A percentile compares a stretch with the other conserved stretches of the same genome.
Conservation (phyloP, 2,888 invertebrate species). For the Epirrhoe tristata region DNA sequence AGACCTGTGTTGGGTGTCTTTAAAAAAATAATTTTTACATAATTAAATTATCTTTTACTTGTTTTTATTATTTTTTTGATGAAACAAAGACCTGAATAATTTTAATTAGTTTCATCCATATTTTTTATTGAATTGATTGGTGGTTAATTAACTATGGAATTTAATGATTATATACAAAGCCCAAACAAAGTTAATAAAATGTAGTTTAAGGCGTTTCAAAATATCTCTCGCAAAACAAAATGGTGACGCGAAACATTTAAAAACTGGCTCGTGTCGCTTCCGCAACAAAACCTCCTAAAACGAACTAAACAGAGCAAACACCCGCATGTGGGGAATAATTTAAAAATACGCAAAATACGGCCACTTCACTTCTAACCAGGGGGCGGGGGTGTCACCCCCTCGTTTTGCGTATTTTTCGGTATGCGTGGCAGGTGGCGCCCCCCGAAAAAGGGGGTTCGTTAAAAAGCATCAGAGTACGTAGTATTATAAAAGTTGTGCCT, state of each 20-base stretch:
- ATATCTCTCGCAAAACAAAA: slow-evolving; percentile 9
- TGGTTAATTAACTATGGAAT: too few species aligned
- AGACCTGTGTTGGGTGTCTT: too few species aligned
- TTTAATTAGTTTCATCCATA: too few species aligned
- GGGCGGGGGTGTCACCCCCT: slow-evolving; percentile 63
- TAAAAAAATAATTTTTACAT: too few species aligned
- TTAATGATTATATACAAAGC: too few species aligned
- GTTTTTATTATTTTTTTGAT: too few species aligned
- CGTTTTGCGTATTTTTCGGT: slow-evolving; percentile 84
- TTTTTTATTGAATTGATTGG: too few species aligned
- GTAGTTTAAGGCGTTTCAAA: background rate
- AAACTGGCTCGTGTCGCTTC: slow-evolving; percentile 43
- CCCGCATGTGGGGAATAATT: slow-evolving; percentile 82
- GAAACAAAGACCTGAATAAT: too few species aligned
- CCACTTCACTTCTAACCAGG: slow-evolving; percentile 82
- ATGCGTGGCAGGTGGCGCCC: slow-evolving; percentile 83
- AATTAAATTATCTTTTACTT: too few species aligned
- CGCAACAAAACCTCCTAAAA: slow-evolving; percentile 54
- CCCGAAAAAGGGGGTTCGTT: slow-evolving; percentile 76
- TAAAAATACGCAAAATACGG: slow-evolving; percentile 85
- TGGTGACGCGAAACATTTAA: slow-evolving; percentile 16
- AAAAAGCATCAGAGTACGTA: slow-evolving; percentile 84
- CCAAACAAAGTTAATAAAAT: too few species aligned
- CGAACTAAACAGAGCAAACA: slow-evolving; percentile 74
- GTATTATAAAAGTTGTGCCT: slow-evolving; percentile 86